phyloP scores from a whole-genome alignment of 1,140 invertebrate genomes.

The Lasaia peninsularis region DNA sequence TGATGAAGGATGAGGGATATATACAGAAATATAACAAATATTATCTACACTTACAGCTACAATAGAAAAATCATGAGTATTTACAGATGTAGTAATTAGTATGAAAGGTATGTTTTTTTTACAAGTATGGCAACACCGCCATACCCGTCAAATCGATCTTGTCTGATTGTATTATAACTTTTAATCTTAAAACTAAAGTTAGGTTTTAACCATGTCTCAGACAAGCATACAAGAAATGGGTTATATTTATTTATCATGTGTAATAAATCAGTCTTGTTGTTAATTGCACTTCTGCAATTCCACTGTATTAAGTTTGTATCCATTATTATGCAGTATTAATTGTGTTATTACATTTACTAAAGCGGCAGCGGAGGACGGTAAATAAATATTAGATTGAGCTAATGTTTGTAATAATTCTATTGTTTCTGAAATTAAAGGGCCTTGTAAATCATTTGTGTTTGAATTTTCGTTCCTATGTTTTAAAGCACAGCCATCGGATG shows the following conservation, averaged over 20 bases:
- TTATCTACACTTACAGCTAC: slow-evolving; percentile 2
- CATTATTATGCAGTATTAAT: background rate
- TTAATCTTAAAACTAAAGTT: background rate
- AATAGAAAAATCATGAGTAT: background rate
- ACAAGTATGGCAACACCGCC: background rate
- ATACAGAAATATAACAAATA: background rate
- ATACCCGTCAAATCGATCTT: background rate
- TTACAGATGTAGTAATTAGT: background rate
- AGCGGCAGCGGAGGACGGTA: background rate
- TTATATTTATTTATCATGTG: background rate
- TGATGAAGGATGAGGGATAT: background rate
- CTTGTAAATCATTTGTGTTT: background rate
- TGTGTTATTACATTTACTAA: background rate
- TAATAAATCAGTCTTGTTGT: background rate
- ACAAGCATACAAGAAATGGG: background rate
- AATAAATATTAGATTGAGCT: background rate
- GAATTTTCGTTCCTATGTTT: too few relatives aligned
- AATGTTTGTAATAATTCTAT: slow-evolving; percentile 3
- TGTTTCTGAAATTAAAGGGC: background rate
- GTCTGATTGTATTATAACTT: background rate
- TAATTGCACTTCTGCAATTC: background rate
- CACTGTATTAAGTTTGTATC: background rate
- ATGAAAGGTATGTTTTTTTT: background rate
- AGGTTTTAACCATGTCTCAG: background rate
- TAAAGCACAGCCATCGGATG: too few relatives aligned